Evolutionary conservation across 2,113 vertebrate species (phyloP), one percentile per base, ranked within the genome.

Genomic region (Ochotona curzoniae): DNA sequence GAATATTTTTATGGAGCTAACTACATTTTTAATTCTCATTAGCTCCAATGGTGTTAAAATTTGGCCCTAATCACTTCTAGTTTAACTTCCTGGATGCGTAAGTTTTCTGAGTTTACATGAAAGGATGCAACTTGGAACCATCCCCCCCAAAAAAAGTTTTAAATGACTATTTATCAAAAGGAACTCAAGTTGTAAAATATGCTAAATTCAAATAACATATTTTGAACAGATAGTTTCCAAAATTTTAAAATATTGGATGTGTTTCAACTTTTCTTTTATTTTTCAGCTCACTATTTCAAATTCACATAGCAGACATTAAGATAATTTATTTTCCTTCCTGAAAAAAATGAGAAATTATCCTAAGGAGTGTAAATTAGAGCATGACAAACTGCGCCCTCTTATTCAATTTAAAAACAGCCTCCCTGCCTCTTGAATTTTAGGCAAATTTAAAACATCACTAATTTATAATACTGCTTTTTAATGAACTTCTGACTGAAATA

Each of bases 101-200:
- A 84, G 1, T 7, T 75, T 38, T 81, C 80, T 73, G 10, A 71
- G 10, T 54, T 63, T 90, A 23, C 7, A 66, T n/a, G 15, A 63
- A 21, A 76, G 9, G 6, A 15, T 73, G 7, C 32, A 93, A 57
- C 5, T 12, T 84, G 7, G 17, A 69, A 51, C 6, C 6, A 3
- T 6, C 38, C 38, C 38, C 38, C 1, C 44, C 18, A 93, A 79
- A 44, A 5, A 63, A 49, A 28, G 0, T 79, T 3, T 13, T 44
- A 88, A 70, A 81, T 89, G 30, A 69, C 11, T 83, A 20, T 86
- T 35, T 88, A 64, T 57, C 49, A n/a, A 95, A 86, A 88, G 14
- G 5, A 61, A 54, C 7, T 80, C 25, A 51, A 83, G 9, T 80
- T 35, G 51, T 35, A 70, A 75, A 25, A 10, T 8, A 12, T 26